These are phyloP conservation scores for Artibeus lituratus DNA, from an alignment of 2,797 vertebrate genomes.

Conservation along the genomic window DNA sequence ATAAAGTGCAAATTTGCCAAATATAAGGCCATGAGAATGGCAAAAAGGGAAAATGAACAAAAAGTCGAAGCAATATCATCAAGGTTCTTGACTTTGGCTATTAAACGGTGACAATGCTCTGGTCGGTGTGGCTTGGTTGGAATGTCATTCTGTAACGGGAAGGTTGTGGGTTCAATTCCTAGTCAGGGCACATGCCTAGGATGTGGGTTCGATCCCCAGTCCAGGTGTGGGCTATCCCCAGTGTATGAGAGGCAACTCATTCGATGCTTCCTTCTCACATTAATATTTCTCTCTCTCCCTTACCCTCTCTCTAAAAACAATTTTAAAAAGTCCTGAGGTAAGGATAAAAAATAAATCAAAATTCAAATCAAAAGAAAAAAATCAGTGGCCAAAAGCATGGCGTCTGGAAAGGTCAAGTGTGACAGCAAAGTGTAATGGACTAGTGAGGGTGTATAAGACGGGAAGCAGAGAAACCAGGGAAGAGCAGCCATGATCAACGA, in stretches of 20 bases:
- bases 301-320: neutral
- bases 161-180: neutral
- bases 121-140: neutral
- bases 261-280: too few relatives aligned
- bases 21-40: neutral
- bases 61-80: neutral
- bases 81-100: neutral
- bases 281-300: neutral
- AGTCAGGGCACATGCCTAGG: too few relatives aligned
- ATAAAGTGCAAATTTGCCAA: neutral
- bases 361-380: neutral
- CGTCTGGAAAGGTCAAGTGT: neutral
- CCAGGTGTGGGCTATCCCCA: accelerated
- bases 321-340: neutral
- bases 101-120: neutral
- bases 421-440: neutral
- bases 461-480: neutral
- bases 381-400: neutral
- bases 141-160: neutral
- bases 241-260: neutral
- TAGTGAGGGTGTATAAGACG: neutral
- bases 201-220: neutral
- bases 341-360: neutral
- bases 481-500: neutral
- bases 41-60: neutral